A percentile compares a stretch with the other conserved stretches of the same genome.
These are phyloP conservation scores for Nothoprocta perdicaria DNA, from an alignment of 2,113 vertebrate genomes.

Conservation along the genomic window DNA sequence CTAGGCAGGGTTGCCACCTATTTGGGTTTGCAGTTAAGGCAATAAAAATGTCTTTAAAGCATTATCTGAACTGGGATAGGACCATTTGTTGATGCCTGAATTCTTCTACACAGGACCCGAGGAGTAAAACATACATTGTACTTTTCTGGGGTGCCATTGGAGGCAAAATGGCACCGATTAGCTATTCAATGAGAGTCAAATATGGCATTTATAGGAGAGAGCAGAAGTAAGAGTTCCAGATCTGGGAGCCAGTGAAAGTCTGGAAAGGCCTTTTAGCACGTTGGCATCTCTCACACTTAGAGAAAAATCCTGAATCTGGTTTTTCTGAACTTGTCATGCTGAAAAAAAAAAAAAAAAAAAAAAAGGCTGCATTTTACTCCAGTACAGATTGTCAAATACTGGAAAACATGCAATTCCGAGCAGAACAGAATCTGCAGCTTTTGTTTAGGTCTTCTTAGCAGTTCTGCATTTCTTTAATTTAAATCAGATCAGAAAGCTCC, in stretches of 20 bases:
- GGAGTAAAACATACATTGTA: background rate
- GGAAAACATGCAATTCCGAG: background rate
- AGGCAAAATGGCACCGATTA: background rate
- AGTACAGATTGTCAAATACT: background rate
- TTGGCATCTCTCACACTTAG: background rate
- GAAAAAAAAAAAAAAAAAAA: rapidly evolving
- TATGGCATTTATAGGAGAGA: background rate
- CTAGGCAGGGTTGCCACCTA: background rate
- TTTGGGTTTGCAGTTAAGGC: background rate
- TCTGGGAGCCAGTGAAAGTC: background rate
- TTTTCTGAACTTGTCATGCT: background rate
- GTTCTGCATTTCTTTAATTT: background rate
- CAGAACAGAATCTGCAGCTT: background rate
- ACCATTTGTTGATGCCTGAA: background rate
- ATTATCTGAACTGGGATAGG: background rate
- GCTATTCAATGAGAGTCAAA: background rate
- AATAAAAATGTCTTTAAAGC: background rate
- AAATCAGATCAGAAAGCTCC: background rate
- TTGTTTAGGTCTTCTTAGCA: background rate
- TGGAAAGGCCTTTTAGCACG: background rate
- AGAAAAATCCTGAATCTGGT: background rate
- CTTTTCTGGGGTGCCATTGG: background rate
- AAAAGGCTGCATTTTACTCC: background rate
- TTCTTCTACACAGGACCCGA: background rate
- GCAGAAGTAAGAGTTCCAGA: background rate